Percentiles rank a stretch among this genome's conserved stretches.
These are phyloP conservation scores for Trinectes maculatus DNA, from an alignment of 2,113 vertebrate genomes.

Conservation along the genomic window DNA sequence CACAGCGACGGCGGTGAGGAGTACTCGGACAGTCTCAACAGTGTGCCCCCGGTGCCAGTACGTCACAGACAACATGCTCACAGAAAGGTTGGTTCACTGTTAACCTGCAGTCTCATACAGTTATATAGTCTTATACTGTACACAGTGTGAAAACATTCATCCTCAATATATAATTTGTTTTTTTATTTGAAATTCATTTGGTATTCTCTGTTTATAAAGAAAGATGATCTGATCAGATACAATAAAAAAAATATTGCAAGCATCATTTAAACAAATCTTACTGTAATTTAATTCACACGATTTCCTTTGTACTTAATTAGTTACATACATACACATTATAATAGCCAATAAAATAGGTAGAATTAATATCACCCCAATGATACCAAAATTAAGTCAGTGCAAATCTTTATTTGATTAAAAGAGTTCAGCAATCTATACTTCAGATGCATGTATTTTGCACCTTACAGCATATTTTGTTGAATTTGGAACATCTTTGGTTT, in stretches of 20 bases:
- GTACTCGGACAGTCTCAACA: conserved; percentile 77
- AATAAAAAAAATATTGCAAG: not conserved
- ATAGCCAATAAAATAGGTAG: not conserved
- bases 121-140: not conserved
- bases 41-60: not conserved
- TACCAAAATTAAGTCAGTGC: not conserved
- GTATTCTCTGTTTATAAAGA: not conserved
- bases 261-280: not conserved
- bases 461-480: too few relatives aligned
- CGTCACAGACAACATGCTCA: not conserved
- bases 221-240: not conserved
- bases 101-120: not conserved
- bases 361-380: not conserved
- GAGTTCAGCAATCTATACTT: not conserved
- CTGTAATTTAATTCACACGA: not conserved
- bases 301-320: not conserved
- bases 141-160: not conserved
- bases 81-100: conserved; percentile 61
- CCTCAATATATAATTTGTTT: not conserved
- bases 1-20: conserved; percentile 72
- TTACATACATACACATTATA: not conserved
- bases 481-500: too few relatives aligned
- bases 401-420: too few relatives aligned
- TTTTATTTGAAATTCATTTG: not conserved
- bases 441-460: too few relatives aligned